phyloP scores from a whole-genome alignment of 2,888 invertebrate species.

The Uropetala carovei region DNA sequence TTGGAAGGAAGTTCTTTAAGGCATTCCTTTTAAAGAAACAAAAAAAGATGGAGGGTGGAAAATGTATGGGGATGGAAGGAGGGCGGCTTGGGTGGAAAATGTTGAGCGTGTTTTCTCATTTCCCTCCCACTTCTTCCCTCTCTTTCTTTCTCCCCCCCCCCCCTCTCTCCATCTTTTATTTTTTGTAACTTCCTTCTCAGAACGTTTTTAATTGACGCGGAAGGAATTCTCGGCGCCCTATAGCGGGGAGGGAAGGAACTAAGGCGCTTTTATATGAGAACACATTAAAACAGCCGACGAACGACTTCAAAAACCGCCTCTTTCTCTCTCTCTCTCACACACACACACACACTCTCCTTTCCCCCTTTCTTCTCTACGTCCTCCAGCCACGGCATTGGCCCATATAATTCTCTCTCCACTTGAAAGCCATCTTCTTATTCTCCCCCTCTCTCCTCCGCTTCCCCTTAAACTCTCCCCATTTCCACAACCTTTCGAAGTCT shows the following conservation, averaged over 20 bases:
- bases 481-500: slow-evolving; percentile 12
- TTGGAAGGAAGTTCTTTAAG: slow-evolving; percentile 62
- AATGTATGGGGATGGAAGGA: slow-evolving; percentile 25
- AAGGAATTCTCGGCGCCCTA: slow-evolving; percentile 51
- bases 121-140: neutral
- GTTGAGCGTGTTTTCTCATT: slow-evolving; percentile 61
- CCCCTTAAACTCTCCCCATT: neutral
- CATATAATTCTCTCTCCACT: slow-evolving; percentile 32
- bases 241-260: slow-evolving; percentile 25
- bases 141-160: neutral
- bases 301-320: slow-evolving; percentile 58
- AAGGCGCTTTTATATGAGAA: slow-evolving; percentile 53
- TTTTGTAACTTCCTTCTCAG: slow-evolving; percentile 12
- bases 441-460: neutral
- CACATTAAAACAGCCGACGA: slow-evolving; percentile 62
- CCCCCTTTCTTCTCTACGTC: too few species aligned
- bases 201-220: slow-evolving; percentile 62
- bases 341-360: neutral
- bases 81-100: slow-evolving; percentile 34
- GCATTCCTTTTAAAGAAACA: slow-evolving; percentile 12
- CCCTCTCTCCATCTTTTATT: neutral
- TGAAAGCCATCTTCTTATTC: neutral
- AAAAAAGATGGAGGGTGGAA: neutral
- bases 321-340: neutral
- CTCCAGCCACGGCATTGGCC: slow-evolving; percentile 19